Percentiles rank a stretch among this genome's conserved stretches.
These are phyloP conservation scores for Lycaena phlaeas DNA, from an alignment of 2,888 invertebrate genomes.

Conservation along the genomic window DNA sequence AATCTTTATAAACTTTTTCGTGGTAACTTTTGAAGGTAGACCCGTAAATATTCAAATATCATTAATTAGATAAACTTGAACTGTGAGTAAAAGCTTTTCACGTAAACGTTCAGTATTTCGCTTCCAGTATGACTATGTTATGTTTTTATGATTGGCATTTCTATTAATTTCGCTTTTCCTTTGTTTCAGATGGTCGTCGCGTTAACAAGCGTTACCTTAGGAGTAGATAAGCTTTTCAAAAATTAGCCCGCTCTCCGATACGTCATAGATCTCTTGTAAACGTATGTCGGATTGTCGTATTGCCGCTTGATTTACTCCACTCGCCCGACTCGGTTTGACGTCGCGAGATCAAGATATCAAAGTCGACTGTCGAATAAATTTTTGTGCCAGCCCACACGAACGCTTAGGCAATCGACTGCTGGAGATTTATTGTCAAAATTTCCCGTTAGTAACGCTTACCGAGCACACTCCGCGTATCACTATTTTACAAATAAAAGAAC, in stretches of 20 bases:
- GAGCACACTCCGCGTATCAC: slow-evolving; percentile 70
- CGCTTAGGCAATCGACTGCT: slow-evolving; percentile 71
- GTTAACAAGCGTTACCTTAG: slow-evolving; percentile 33
- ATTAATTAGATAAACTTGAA: slow-evolving; percentile 5
- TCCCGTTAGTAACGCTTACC: slow-evolving; percentile 72
- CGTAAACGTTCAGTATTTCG: background rate
- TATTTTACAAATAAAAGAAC: slow-evolving; percentile 73
- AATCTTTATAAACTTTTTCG: slow-evolving; percentile 26
- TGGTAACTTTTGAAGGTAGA: background rate
- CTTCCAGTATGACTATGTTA: slow-evolving; percentile 12
- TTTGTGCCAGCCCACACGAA: slow-evolving; percentile 63
- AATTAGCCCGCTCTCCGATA: slow-evolving; percentile 38
- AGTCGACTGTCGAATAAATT: slow-evolving; percentile 59
- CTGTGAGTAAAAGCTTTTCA: background rate
- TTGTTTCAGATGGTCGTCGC: slow-evolving; percentile 71
- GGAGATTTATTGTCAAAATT: slow-evolving; percentile 70
- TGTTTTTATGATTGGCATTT: slow-evolving; percentile 59
- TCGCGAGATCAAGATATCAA: slow-evolving; percentile 65
- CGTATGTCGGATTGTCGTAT: slow-evolving; percentile 26
- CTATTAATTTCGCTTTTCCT: slow-evolving; percentile 74
- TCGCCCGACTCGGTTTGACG: slow-evolving; percentile 37
- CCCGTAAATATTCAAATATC: background rate
- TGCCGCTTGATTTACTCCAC: slow-evolving; percentile 30
- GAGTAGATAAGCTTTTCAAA: slow-evolving; percentile 8
- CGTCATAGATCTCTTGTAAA: slow-evolving; percentile 18